Conservation (phyloP, 2,797 vertebrate species). For the Synanceia verrucosa region DNA sequence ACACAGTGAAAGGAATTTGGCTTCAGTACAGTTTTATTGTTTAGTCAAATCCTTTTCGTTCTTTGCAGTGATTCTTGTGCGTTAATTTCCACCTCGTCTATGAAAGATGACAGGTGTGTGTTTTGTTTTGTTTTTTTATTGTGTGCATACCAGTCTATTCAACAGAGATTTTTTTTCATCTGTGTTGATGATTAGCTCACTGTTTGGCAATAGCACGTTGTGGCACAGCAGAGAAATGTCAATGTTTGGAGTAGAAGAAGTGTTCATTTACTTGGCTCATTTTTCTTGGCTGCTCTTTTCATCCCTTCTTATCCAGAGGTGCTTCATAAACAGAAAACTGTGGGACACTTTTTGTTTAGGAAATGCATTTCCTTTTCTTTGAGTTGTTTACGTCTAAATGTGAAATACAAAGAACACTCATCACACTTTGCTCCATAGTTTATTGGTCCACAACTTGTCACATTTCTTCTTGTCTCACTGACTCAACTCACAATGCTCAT, state of each 20-base stretch:
- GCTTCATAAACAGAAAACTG: neutral
- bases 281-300: slow-evolving; percentile 11
- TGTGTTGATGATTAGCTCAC: slow-evolving; percentile 64
- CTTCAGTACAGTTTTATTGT: no score
- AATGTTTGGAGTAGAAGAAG: slow-evolving; percentile 39
- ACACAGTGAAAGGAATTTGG: neutral
- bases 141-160: slow-evolving; percentile 17
- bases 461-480: neutral
- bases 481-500: neutral
- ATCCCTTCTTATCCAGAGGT: neutral
- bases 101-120: slow-evolving; percentile 33
- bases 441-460: neutral
- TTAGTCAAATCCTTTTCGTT: neutral
- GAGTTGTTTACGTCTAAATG: neutral
- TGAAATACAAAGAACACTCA: neutral
- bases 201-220: slow-evolving; percentile 29
- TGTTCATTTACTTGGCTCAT: slow-evolving; percentile 23
- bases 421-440: neutral
- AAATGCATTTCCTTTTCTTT: neutral
- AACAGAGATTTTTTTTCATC: neutral
- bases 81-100: slow-evolving; percentile 10
- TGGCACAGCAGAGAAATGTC: slow-evolving; percentile 49
- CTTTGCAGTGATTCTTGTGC: slow-evolving; percentile 5
- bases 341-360: neutral
- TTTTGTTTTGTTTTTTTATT: neutral